Percentiles rank a stretch among this genome's conserved stretches.
Evolutionary conservation across 2,113 vertebrate species (phyloP).

Genomic region (Eira barbara): DNA sequence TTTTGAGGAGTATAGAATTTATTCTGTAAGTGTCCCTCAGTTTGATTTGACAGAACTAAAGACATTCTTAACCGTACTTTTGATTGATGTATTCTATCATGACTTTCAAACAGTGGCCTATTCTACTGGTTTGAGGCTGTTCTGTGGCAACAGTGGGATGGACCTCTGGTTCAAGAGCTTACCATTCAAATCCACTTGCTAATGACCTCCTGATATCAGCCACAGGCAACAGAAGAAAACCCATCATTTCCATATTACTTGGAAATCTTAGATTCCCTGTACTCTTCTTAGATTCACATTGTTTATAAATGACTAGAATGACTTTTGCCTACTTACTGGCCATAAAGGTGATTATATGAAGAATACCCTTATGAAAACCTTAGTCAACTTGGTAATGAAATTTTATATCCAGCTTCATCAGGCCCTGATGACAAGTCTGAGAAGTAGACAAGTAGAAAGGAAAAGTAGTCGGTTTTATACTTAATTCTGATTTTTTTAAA

Average conservation of each 20-base stretch:
- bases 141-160: background rate
- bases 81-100: background rate
- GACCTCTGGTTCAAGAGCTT: background rate
- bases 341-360: constrained; percentile 62
- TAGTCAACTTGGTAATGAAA: constrained; percentile 61
- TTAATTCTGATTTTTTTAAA: constrained; percentile 54
- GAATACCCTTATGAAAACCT: constrained; percentile 48
- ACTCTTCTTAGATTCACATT: background rate
- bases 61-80: background rate
- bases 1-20: background rate
- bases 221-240: background rate
- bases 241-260: background rate
- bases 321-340: constrained; percentile 25
- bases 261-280: background rate
- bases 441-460: constrained; percentile 55
- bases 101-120: background rate
- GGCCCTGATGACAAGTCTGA: constrained; percentile 68
- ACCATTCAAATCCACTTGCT: background rate
- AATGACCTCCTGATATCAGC: background rate
- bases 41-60: background rate
- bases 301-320: background rate
- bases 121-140: background rate
- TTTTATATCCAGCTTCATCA: constrained; percentile 40
- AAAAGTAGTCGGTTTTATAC: constrained; percentile 68
- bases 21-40: background rate